These are phyloP conservation scores for Loriculus beryllinus DNA, from an alignment of 2,797 vertebrate species.

Conservation along the genomic window DNA sequence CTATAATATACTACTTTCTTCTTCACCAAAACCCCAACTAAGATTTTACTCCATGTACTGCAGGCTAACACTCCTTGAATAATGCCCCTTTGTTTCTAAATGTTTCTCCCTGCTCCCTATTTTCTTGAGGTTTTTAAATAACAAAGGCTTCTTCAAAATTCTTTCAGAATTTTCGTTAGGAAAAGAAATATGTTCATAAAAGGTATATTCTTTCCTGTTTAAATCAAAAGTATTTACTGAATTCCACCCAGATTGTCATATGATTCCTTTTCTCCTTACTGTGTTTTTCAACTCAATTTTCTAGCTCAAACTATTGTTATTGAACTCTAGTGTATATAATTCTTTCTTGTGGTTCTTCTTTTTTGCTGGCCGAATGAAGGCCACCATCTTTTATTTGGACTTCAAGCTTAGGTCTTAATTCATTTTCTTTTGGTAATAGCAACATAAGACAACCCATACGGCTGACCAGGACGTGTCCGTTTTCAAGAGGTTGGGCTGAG, in stretches of 20 bases:
- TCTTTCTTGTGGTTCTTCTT: neutral
- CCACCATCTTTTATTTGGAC: neutral
- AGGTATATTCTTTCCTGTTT: neutral
- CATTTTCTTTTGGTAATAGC: neutral
- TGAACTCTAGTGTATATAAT: neutral
- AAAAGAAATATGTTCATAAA: neutral
- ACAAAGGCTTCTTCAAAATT: neutral
- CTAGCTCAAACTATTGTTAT: neutral
- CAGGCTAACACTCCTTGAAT: neutral
- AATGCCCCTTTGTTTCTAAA: neutral
- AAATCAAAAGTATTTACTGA: neutral
- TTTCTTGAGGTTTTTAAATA: neutral
- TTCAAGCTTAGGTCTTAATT: neutral
- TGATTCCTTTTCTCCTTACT: neutral
- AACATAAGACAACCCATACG: neutral
- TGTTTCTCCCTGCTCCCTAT: accelerated
- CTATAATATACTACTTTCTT: neutral
- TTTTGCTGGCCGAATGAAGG: neutral
- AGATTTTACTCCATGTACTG: neutral
- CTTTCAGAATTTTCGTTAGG: neutral
- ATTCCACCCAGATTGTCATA: neutral
- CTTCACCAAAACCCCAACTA: neutral
- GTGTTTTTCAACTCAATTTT: neutral
- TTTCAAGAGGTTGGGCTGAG: neutral
- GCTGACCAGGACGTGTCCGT: neutral